Percentiles rank a stretch among this genome's conserved stretches.
Conservation (phyloP, 2,113 vertebrate species). For the Oophaga pumilio region DNA sequence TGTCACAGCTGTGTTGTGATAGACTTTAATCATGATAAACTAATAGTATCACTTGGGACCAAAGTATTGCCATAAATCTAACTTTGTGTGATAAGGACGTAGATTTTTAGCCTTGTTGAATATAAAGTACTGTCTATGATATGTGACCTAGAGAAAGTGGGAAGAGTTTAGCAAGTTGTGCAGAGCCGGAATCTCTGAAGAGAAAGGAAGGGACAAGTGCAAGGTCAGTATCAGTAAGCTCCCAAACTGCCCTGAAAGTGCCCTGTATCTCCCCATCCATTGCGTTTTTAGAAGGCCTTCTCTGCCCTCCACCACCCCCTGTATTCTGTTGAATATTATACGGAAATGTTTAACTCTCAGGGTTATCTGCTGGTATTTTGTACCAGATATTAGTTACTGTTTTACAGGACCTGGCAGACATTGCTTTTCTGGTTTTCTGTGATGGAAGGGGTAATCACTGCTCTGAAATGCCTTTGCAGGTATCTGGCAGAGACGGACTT, state of each 20-base stretch:
- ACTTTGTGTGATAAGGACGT: conserved; percentile 6
- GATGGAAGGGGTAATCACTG: conserved; percentile 37
- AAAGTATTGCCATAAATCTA: not conserved
- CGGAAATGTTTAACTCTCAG: conserved; percentile 8
- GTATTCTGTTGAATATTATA: not conserved
- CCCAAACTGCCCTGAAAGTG: conserved; percentile 30
- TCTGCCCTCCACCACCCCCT: conserved; percentile 24
- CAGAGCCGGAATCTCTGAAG: conserved; percentile 56
- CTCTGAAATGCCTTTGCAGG: conserved; percentile 40
- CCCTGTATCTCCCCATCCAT: conserved; percentile 21
- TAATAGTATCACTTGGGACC: conserved; percentile 8
- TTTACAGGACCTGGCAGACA: conserved; percentile 26
- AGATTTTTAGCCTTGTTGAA: not conserved
- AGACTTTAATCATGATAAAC: not conserved
- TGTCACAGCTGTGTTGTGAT: conserved; percentile 35
- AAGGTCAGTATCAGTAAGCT: conserved; percentile 15
- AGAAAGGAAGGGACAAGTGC: conserved; percentile 32
- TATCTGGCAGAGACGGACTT: conserved; percentile 13
- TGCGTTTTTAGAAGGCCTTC: conserved; percentile 22
- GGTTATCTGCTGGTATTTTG: conserved; percentile 18
- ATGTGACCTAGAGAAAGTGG: conserved; percentile 35
- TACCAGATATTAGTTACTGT: conserved; percentile 4
- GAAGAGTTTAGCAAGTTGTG: conserved; percentile 40
- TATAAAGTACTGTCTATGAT: conserved; percentile 36
- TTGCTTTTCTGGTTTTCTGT: conserved; percentile 4